Evolutionary conservation across 2,113 vertebrate species (phyloP), one percentile per base, ranked within the genome.

Genomic region (Equus przewalskii): DNA sequence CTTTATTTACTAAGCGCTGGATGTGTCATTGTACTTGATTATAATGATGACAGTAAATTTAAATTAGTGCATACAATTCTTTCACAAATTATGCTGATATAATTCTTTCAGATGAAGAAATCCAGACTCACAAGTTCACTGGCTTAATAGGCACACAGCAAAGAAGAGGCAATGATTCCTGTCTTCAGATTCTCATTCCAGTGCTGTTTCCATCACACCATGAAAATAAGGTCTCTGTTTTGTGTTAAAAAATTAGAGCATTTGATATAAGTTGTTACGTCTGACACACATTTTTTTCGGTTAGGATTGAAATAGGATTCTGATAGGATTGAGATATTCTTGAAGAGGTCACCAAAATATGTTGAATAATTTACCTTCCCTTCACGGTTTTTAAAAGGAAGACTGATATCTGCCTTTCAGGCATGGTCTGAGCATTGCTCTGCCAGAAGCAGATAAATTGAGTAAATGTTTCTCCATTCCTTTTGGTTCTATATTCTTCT

Each of bases 91-190:
- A 11, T 41, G 15, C 28, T n/a, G 56, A 41, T 81, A 54, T 30
- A 70, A 58, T 85, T 93, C 75, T 95, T 36, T 80, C 9, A 80
- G 15, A 84, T 72, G 36, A 94, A 75, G 46, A 75, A 93, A 89
- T 89, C 15, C 9, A 60, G 51, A 86, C 22, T 87, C 79, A 65
- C 30, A 79, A 87, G 5, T 56, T 90, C n/a, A 91, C 21, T 81
- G 46, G 28, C 46, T 89, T 76, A 93, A 92, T n/a, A 69, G 9
- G 12, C 10, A 21, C 28, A 58, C 0, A 41, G 0, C 0, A n/a
- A 81, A 33, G 28, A 72, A 92, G 28, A 79, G 7, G 10, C n/a
- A 67, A 41, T 64, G n/a, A 79, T 26, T 94, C n/a, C 24, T 13
- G 24, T 30, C 28, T 94, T 84, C 19, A 49, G 26, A 91, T 64